Percentiles rank a stretch among this genome's conserved stretches.
Conservation (phyloP, 2,888 invertebrate species). For the Linnaemya vulpina region DNA sequence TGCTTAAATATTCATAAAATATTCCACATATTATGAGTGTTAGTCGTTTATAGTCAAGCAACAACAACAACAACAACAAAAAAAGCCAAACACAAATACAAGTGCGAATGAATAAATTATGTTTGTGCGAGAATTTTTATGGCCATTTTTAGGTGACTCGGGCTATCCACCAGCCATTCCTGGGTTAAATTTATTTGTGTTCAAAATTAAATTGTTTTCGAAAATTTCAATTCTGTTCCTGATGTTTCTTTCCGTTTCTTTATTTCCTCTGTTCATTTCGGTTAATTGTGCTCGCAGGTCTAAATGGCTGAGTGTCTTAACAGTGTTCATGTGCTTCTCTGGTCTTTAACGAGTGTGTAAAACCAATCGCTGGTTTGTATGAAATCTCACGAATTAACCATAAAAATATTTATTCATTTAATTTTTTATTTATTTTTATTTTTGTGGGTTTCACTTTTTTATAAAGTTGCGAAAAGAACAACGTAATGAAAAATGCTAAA, state of each 20-base stretch:
- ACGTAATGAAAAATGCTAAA: conserved; percentile 12
- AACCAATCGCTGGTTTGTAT: conserved; percentile 74
- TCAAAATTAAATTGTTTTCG: conserved; percentile 71
- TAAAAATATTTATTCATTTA: conserved; percentile 74
- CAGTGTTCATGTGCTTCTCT: conserved; percentile 29
- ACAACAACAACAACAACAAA: neutral
- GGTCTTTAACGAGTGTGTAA: conserved; percentile 29
- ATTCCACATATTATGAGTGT: conserved; percentile 21
- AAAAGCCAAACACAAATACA: neutral
- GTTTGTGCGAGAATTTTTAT: conserved; percentile 80
- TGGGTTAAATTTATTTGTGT: conserved; percentile 51
- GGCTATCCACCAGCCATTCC: conserved; percentile 43
- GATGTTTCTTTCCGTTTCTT: conserved; percentile 21
- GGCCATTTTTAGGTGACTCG: conserved; percentile 73
- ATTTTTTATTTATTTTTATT: conserved; percentile 46
- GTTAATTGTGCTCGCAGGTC: conserved; percentile 58
- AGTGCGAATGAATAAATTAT: conserved; percentile 61
- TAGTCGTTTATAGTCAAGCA: neutral
- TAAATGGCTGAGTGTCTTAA: conserved; percentile 29
- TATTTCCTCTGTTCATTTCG: conserved; percentile 40
- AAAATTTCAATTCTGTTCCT: conserved; percentile 25
- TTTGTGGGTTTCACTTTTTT: neutral
- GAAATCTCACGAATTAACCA: conserved; percentile 80
- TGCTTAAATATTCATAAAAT: conserved; percentile 67
- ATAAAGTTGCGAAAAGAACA: conserved; percentile 33